Base-by-base conservation (phyloP, 2,888 invertebrate genomes). In the Ernsta delagoae region DNA sequence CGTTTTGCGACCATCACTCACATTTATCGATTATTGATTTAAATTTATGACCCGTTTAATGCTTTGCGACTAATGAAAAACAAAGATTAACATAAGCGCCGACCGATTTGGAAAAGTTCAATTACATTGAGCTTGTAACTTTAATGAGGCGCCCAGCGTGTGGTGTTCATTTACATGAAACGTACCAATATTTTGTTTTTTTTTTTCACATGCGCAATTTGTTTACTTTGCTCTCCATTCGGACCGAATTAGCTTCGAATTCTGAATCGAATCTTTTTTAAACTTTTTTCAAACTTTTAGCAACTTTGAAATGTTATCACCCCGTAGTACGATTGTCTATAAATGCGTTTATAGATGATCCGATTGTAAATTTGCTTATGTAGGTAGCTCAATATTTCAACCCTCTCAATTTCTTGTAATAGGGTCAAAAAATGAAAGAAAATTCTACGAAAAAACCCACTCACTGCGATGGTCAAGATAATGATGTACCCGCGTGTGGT, bases 401-500 rank as follows among this genome's bases (percentile, higher is more conserved):
- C n/a, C 60, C 3, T 59, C 66, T 59, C 53, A 61, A 61, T 61
- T 61, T 68, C 57, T 34, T 48, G 62, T 62, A 62, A 50, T 36
- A 57, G 48, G 57, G 6, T 43, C 61, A 56, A 67, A 67, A 72
- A 73, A 73, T 62, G 53, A 57, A 71, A 61, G 70, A 78, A 77
- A 71, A 81, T 77, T 75, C 73, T 78, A 70, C 74, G 71, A 75
- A 71, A 71, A 72, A 73, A 76, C 74, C 71, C 77, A 82, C 70
- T 70, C 72, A 70, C 77, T 80, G 65, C 74, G 72, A 84, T 84
- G 31, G 78, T 68, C 43, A 57, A 72, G 75, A 75, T 86, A 87
- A 88, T 86, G 83, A 85, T 79, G 76, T 78, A 75, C 76, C 82
- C 76, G 85, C 83, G 88, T 88, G 89, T 88, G 89, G 89, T 87